These are phyloP conservation scores for Cerceris rybyensis DNA, from an alignment of 2,888 invertebrate species.

Conservation along the genomic window DNA sequence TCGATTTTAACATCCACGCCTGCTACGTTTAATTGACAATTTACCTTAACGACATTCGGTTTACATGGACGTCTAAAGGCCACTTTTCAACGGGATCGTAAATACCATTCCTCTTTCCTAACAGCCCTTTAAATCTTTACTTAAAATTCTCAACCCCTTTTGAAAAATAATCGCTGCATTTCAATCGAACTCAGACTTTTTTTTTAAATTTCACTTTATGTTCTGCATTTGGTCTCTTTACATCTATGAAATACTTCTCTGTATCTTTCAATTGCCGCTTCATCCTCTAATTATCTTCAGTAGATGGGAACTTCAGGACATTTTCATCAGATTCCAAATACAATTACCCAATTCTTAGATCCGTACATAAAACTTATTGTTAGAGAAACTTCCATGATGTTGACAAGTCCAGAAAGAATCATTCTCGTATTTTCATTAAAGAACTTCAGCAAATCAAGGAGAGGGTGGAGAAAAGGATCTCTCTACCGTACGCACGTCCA, in stretches of 20 bases:
- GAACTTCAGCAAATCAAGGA: not conserved
- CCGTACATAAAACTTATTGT: constrained; percentile 16
- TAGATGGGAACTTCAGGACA: not conserved
- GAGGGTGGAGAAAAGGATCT: constrained; percentile 9
- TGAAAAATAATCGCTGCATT: too few species aligned
- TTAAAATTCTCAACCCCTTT: too few species aligned
- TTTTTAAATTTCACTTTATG: not conserved
- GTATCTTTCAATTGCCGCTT: too few species aligned
- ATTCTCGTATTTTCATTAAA: not conserved
- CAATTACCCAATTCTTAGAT: constrained; percentile 9
- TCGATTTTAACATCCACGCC: constrained; percentile 18
- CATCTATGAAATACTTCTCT: not conserved
- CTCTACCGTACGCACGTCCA: constrained; percentile 55
- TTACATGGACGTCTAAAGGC: constrained; percentile 6
- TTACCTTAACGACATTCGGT: constrained; percentile 25
- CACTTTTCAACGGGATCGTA: not conserved
- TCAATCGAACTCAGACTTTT: too few species aligned
- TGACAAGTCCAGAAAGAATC: not conserved
- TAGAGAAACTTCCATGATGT: not conserved
- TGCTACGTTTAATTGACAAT: constrained; percentile 43
- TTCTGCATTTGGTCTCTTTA: not conserved
- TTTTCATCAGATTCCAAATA: not conserved
- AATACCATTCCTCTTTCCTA: constrained; percentile 7
- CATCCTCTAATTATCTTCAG: too few species aligned
- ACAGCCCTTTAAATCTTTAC: too few species aligned